Evolutionary conservation across 1,140 invertebrate species (phyloP), one percentile per base, ranked within the genome.

Genomic region (Philotrypesis tridentata): DNA sequence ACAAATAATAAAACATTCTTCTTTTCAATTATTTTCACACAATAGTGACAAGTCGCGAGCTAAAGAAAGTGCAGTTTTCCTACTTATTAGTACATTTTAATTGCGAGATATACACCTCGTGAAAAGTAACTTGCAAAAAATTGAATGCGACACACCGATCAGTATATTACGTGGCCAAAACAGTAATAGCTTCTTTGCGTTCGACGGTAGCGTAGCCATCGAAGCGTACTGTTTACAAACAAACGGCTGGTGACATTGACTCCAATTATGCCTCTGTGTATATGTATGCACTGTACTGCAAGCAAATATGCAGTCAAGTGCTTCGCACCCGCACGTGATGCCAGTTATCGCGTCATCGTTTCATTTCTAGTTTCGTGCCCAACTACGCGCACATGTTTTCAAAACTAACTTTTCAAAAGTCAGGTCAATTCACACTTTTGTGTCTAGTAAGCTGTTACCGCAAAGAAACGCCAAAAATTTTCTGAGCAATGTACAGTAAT

Each of bases 211-310:
- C 77, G 43, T 40, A 80, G 71, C 73, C 70, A 73, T 80, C 61
- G 71, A 73, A 73, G 79, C 70, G 55, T 23, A 43, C 55, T 80
- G 72, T 80, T 80, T 80, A 80, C 79, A 74, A 80, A 80, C 72
- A 80, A 75, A 80, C 72, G n/a, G 37, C 33, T 31, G 63, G 71
- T 29, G 25, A 65, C 61, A 40, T 68, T 80, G 79, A 80, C 79
- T 80, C 61, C 71, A 55, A n/a, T n/a, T 40, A 17, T 60, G n/a
- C 7, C n/a, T 40, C 12, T 29, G 33, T 21, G 23, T 29, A 43
- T 25, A 29, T 61, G 14, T 73, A 55, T 40, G 61, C 5, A 17
- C 23, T 11, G 5, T 21, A 27, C 61, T 33, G 4, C 74, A 14
- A 23, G 8, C 37, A 55, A 79, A 79, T 79, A 71, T 79, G 77